Percentiles rank a stretch among this genome's conserved stretches.
Evolutionary conservation across 2,888 invertebrate species (phyloP).

Genomic region (Meganola albula): DNA sequence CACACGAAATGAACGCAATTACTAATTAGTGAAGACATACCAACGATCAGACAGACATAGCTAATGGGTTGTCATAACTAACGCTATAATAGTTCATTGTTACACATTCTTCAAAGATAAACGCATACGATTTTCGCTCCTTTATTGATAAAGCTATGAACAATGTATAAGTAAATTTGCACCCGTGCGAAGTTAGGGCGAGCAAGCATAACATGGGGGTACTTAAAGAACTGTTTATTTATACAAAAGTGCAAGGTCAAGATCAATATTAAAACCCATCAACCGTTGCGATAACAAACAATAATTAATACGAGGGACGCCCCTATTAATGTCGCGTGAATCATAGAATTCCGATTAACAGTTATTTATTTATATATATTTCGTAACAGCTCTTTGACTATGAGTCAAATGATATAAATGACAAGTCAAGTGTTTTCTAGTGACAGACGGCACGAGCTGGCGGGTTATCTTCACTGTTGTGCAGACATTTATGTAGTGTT

Average conservation of each 20-base stretch:
- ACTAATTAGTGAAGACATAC: not conserved
- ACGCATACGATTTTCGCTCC: too few relatives aligned
- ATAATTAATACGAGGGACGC: constrained; percentile 16
- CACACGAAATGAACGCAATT: constrained; percentile 9
- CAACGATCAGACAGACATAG: not conserved
- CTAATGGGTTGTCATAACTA: not conserved
- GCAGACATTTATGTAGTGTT: too few relatives aligned
- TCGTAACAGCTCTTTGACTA: constrained; percentile 2
- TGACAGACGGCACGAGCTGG: too few relatives aligned
- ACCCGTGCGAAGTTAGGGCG: too few relatives aligned
- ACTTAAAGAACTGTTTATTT: constrained; percentile 5
- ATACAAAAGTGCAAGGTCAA: constrained; percentile 11
- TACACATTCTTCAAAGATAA: too few relatives aligned
- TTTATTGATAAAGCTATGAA: too few relatives aligned
- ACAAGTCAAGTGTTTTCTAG: too few relatives aligned
- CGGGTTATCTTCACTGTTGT: too few relatives aligned
- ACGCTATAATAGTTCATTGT: not conserved
- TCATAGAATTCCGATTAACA: constrained; percentile 23
- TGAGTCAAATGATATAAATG: constrained; percentile 4
- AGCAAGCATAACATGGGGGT: too few relatives aligned
- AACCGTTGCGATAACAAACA: constrained; percentile 21
- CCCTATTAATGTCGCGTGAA: constrained; percentile 22
- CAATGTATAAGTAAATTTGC: too few relatives aligned
- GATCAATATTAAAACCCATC: too few relatives aligned
- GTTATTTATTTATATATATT: constrained; percentile 13